These are phyloP conservation scores for Manacus vitellinus DNA, from an alignment of 2,113 vertebrate genomes.

Conservation along the genomic window DNA sequence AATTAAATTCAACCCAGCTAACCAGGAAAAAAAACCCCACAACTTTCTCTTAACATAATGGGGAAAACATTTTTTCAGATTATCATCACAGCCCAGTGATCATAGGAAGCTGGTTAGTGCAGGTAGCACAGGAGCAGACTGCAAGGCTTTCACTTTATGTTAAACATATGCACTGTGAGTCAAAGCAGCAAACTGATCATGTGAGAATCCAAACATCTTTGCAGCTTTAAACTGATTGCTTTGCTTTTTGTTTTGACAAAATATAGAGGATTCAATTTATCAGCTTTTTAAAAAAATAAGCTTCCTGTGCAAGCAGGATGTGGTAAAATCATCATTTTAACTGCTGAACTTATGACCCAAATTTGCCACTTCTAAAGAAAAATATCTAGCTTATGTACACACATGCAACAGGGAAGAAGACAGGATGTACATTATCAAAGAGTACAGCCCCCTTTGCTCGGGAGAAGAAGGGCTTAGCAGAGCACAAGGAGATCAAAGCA, in stretches of 20 bases:
- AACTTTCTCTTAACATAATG: background rate
- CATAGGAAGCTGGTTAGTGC: background rate
- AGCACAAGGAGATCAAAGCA: background rate
- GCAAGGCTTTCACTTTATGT: background rate
- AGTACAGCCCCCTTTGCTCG: background rate
- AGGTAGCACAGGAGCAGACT: background rate
- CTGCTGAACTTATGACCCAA: background rate
- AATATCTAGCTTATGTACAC: background rate
- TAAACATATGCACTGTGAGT: background rate
- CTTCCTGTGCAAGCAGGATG: constrained; percentile 14
- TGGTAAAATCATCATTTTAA: constrained; percentile 5
- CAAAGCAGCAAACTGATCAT: background rate
- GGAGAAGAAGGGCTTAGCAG: background rate
- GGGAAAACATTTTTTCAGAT: background rate
- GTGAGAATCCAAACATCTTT: background rate
- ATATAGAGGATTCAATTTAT: background rate
- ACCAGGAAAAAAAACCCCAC: background rate
- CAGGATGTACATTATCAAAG: background rate
- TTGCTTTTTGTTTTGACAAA: constrained; percentile 10
- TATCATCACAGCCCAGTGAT: background rate
- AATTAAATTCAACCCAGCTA: background rate
- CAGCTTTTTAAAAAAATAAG: background rate
- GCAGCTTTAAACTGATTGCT: background rate
- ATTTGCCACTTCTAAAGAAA: background rate
- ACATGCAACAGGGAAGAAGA: background rate